Base-by-base conservation (phyloP, 2,888 invertebrate species). In the Trissoscelio sp. region DNA sequence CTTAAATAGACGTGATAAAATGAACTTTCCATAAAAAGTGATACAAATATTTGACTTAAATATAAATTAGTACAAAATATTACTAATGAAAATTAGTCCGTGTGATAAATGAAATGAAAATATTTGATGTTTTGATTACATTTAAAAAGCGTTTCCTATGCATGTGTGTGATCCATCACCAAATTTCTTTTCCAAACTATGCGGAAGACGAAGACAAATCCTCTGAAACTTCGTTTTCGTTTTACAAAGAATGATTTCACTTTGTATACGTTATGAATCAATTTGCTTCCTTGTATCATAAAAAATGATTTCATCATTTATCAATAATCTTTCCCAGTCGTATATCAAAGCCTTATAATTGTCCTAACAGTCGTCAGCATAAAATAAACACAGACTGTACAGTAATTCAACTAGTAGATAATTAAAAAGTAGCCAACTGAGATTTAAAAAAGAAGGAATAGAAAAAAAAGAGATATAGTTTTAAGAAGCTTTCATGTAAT, bases 371-470 rank as follows among this genome's bases (percentile, higher is more conserved):
- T 51, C 24, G 24, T 39, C 7, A 22, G 34, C 12, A 7, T 16
- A 22, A 66, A 22, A 66, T 37, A 51, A 66, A 51, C 44, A 37
- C 22, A 34, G 37, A 48, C 64, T 48, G 48, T 64, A 37, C 53
- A 20, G 22, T 48, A 34, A 58, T 58, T 62, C 5, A 62, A 62
- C 22, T 60, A 60, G 12, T 14, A 24, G 24, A 60, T 16, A 60
- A 44, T 16, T 16, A n/a, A 34, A 46, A 18, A 48, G 22, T 64
- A 16, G 48, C 20, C 58, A 39, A 64, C 34, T 64, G 11, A 60
- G 22, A 57, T 37, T 48, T 22, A 48, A 22, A 22, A 5, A 1
- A 20, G 48, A 48, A 24, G n/a, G n/a, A 22, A 22, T 4, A 37
- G n/a, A n/a, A n/a, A n/a, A n/a, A n/a, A n/a, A n/a, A n/a, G n/a